A percentile compares a stretch with the other conserved stretches of the same genome.
These are phyloP conservation scores for Megaleporinus macrocephalus DNA, from an alignment of 2,113 vertebrate genomes.

Conservation along the genomic window DNA sequence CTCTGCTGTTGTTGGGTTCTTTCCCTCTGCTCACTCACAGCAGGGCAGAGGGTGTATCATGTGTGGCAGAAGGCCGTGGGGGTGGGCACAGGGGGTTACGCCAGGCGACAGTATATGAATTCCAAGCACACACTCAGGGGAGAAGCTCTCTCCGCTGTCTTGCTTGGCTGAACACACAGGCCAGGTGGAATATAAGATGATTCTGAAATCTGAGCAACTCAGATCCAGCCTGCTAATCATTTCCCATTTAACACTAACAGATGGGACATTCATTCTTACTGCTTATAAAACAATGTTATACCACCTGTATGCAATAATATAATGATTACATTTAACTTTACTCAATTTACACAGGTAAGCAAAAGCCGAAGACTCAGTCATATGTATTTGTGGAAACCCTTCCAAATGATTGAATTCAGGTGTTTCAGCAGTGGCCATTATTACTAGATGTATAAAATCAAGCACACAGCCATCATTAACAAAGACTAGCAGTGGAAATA, in stretches of 20 bases:
- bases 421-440: too few relatives aligned
- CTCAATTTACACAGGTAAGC: too few relatives aligned
- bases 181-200: not conserved
- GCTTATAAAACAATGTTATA: not conserved
- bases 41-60: not conserved
- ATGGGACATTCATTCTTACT: not conserved
- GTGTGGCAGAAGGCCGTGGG: not conserved
- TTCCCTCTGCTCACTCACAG: not conserved
- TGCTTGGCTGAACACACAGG: not conserved
- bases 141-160: not conserved
- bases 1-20: not conserved
- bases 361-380: too few relatives aligned
- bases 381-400: too few relatives aligned
- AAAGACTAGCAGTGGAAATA: too few relatives aligned
- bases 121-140: not conserved
- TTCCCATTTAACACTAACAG: not conserved
- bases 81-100: not conserved
- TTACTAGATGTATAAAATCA: too few relatives aligned
- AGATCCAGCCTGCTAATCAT: not conserved
- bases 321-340: not conserved
- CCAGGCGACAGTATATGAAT: not conserved
- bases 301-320: not conserved
- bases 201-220: not conserved
- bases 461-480: too few relatives aligned
- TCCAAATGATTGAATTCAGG: too few relatives aligned